A percentile compares a stretch with the other conserved stretches of the same genome.
phyloP scores from a whole-genome alignment of 2,113 vertebrate genomes.

The Zosterops japonicus region DNA sequence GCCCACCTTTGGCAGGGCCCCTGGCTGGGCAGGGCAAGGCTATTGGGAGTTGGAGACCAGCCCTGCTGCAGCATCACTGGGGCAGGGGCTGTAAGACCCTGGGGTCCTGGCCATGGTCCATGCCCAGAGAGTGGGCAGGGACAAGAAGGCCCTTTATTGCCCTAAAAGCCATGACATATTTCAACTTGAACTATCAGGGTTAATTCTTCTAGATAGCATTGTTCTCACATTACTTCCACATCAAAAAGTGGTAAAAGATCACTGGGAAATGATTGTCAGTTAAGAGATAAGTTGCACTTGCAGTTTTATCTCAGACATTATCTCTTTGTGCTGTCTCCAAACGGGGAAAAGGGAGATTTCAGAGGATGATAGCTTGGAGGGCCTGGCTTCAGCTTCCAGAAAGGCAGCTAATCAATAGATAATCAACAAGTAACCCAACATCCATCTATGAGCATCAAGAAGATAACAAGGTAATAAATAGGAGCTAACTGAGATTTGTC shows the following conservation, averaged over 20 bases:
- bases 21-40: neutral
- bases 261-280: neutral
- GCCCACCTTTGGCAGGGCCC: too few relatives aligned
- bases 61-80: neutral
- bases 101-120: neutral
- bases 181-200: neutral
- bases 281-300: neutral
- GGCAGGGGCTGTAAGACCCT: neutral
- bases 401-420: neutral
- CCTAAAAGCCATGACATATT: neutral
- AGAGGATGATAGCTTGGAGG: neutral
- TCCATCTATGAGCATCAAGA: neutral
- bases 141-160: neutral
- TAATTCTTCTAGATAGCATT: neutral
- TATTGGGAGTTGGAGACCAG: neutral
- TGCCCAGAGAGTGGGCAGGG: neutral
- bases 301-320: neutral
- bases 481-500: neutral
- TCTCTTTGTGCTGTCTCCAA: neutral
- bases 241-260: neutral
- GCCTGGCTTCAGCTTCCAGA: neutral
- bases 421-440: neutral
- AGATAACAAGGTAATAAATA: constrained; percentile 2
- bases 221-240: neutral
- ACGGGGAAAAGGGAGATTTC: neutral